phyloP scores from a whole-genome alignment of 2,113 vertebrate species.

The Sceloporus tristichus region DNA sequence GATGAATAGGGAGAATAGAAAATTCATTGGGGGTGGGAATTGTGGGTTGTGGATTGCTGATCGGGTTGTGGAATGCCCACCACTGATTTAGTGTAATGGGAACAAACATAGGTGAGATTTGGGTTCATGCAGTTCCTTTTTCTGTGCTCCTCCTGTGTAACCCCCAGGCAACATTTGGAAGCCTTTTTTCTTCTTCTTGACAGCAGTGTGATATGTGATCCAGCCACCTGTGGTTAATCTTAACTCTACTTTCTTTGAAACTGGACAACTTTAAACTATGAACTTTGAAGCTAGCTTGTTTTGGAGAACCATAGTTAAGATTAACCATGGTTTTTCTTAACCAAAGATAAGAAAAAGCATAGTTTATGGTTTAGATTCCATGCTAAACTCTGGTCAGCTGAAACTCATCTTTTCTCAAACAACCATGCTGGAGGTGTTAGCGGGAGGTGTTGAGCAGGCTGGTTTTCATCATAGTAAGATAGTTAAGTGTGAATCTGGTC shows the following conservation, averaged over 20 bases:
- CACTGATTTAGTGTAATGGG: too few species aligned
- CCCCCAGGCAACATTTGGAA: too few species aligned
- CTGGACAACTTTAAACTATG: not conserved
- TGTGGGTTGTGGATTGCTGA: too few species aligned
- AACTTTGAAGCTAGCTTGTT: not conserved
- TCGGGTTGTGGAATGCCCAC: too few species aligned
- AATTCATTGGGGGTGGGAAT: too few species aligned
- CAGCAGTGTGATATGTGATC: not conserved
- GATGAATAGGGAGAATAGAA: not conserved
- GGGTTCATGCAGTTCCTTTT: too few species aligned
- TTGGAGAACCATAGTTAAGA: not conserved
- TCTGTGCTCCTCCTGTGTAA: too few species aligned
- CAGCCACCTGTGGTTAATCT: not conserved
- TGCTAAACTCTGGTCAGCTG: not conserved
- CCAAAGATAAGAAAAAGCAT: not conserved
- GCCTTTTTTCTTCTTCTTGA: not conserved
- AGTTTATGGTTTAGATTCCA: not conserved
- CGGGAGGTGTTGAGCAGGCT: not conserved
- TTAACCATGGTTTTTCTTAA: not conserved
- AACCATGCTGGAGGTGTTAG: not conserved
- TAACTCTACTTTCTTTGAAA: not conserved
- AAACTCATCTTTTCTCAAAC: not conserved
- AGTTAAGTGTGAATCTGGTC: too few species aligned
- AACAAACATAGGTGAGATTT: too few species aligned
- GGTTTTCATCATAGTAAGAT: not conserved